Conservation (phyloP, 35 echinoderm and acorn worm genomes). For the Ophioderma brevispina region DNA sequence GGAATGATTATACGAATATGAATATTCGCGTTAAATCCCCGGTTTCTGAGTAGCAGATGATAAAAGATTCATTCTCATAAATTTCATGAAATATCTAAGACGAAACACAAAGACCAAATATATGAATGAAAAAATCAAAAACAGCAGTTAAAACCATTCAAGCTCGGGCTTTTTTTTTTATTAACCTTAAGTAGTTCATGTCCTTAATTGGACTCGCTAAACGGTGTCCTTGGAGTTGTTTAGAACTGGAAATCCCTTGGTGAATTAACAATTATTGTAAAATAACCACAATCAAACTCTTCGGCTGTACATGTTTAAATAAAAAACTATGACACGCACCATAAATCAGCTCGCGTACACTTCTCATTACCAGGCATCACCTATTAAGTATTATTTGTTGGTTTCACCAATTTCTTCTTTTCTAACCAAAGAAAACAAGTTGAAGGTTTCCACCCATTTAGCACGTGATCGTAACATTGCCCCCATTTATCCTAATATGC, state of each 20-base stretch:
- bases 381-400: not conserved
- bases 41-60: not conserved
- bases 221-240: not conserved
- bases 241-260: no score
- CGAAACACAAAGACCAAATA: not conserved
- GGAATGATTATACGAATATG: no score
- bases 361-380: not conserved
- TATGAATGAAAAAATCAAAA: not conserved
- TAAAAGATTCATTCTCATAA: not conserved
- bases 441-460: conserved; percentile 22
- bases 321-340: no score
- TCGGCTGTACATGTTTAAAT: no score
- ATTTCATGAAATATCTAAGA: not conserved
- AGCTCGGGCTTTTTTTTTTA: not conserved
- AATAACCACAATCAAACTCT: not conserved
- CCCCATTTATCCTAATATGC: not conserved
- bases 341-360: not conserved
- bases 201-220: not conserved
- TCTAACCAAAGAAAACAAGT: conserved; percentile 1
- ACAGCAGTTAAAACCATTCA: not conserved
- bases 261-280: not conserved
- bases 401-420: conserved; percentile 38
- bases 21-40: no score
- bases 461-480: conserved; percentile 10
- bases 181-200: not conserved